A percentile compares a stretch with the other conserved stretches of the same genome.
Evolutionary conservation across 1,140 invertebrate genomes (phyloP).

Genomic region (Drosophila jambulina): DNA sequence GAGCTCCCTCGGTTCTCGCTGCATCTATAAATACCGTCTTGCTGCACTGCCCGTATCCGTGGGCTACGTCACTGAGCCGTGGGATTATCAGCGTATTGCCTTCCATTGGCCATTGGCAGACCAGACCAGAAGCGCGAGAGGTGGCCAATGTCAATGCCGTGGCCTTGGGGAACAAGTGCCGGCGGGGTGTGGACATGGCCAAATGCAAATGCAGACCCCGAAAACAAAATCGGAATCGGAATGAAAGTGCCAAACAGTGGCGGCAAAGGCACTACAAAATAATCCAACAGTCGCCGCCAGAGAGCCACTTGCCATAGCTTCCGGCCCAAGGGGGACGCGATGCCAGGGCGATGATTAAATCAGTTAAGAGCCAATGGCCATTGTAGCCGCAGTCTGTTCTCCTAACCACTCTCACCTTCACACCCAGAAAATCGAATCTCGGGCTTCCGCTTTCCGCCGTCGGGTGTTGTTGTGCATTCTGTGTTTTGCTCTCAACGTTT

Average conservation of each 20-base stretch:
- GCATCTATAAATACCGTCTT: conserved; percentile 49
- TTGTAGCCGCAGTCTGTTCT: conserved; percentile 26
- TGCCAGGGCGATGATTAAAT: conserved; percentile 56
- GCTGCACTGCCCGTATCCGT: conserved; percentile 30
- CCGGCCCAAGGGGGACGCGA: conserved; percentile 14
- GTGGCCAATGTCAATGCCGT: conserved; percentile 66
- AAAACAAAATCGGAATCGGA: conserved; percentile 34
- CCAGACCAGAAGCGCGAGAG: conserved; percentile 32
- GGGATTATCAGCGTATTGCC: conserved; percentile 46
- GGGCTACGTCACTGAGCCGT: conserved; percentile 33
- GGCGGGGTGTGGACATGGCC: background rate
- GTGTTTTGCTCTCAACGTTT: conserved; percentile 69
- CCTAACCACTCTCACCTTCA: conserved; percentile 7
- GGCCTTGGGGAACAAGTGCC: conserved; percentile 32
- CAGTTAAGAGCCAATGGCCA: conserved; percentile 67
- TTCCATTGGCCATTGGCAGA: conserved; percentile 18
- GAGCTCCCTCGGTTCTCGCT: conserved; percentile 8
- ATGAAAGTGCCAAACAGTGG: conserved; percentile 44
- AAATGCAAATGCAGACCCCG: conserved; percentile 25
- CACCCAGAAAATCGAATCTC: conserved; percentile 5
- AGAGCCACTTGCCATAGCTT: conserved; percentile 37
- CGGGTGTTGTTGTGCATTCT: conserved; percentile 54
- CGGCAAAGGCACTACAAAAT: conserved; percentile 62
- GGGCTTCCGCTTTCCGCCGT: conserved; percentile 10
- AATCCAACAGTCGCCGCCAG: conserved; percentile 55